Evolutionary conservation across 2,113 vertebrate species (phyloP).

Genomic region (Alaudala cheleensis): DNA sequence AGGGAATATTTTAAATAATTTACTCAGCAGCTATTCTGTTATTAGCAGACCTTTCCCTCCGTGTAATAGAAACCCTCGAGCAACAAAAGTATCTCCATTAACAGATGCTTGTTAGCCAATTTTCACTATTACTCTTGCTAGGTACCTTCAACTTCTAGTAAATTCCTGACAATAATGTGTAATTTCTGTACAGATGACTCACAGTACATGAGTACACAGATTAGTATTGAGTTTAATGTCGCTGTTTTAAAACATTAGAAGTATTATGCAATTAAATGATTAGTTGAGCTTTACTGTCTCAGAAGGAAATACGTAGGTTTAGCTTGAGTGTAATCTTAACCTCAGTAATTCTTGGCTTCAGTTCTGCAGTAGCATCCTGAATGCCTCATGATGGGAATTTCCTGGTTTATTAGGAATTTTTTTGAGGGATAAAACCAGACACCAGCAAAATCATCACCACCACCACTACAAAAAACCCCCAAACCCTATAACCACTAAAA

Average conservation of each 20-base stretch:
- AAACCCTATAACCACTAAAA: neutral
- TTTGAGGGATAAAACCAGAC: neutral
- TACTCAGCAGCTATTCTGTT: neutral
- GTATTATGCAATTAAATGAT: conserved; percentile 19
- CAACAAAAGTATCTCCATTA: neutral
- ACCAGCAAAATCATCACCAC: neutral
- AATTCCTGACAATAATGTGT: neutral
- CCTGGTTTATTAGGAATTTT: neutral
- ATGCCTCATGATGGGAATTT: neutral
- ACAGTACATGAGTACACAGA: neutral
- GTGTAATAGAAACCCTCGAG: neutral
- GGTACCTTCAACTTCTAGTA: neutral
- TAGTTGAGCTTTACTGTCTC: neutral
- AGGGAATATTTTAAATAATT: neutral
- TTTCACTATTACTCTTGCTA: conserved; percentile 25
- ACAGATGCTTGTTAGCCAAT: neutral
- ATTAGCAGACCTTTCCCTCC: neutral
- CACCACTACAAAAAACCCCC: neutral
- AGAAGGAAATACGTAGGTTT: neutral
- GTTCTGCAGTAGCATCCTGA: neutral
- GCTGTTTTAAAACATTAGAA: neutral
- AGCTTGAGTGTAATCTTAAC: neutral
- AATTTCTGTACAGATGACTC: conserved; percentile 43
- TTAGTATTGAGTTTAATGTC: neutral
- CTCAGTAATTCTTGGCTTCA: neutral